phyloP scores from a whole-genome alignment of 2,888 invertebrate species.

The Alsophila aescularia region DNA sequence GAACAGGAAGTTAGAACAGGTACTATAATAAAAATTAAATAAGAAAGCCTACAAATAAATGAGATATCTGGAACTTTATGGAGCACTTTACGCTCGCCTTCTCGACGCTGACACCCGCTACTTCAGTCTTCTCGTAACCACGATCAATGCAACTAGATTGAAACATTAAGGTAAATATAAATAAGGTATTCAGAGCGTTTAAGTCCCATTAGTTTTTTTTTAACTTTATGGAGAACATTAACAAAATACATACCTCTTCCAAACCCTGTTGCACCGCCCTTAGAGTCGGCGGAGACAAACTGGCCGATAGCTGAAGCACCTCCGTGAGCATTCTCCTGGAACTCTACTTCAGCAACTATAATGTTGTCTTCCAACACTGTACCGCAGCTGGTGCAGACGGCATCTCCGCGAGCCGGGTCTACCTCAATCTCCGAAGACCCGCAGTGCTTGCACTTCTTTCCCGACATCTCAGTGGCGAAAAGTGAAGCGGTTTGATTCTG shows the following conservation, averaged over 20 bases:
- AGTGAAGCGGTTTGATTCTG: neutral
- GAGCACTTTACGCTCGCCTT: too few species aligned
- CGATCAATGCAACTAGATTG: too few species aligned
- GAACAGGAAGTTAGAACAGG: too few species aligned
- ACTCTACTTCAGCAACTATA: constrained; percentile 98
- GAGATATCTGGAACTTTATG: too few species aligned
- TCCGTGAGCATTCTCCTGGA: constrained; percentile 96
- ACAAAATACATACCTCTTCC: constrained; percentile 87
- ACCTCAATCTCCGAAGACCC: constrained; percentile 96
- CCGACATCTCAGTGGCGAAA: constrained; percentile 65
- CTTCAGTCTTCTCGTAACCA: too few species aligned
- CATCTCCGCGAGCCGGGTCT: constrained; percentile 97
- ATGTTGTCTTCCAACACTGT: constrained; percentile 97
- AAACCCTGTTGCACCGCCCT: constrained; percentile 92
- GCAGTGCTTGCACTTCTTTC: constrained; percentile 94
- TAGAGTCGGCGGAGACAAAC: constrained; percentile 95
- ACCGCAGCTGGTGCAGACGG: constrained; percentile 98
- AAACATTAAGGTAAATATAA: too few species aligned
- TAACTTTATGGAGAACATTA: too few species aligned
- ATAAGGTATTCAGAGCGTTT: too few species aligned
- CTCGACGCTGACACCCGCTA: too few species aligned
- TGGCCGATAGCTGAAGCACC: constrained; percentile 95
- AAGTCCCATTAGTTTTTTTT: too few species aligned
- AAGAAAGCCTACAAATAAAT: too few species aligned
- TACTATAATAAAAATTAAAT: too few species aligned